phyloP scores from a whole-genome alignment of 2,797 vertebrate species.

The Yasuhikotakia modesta region DNA sequence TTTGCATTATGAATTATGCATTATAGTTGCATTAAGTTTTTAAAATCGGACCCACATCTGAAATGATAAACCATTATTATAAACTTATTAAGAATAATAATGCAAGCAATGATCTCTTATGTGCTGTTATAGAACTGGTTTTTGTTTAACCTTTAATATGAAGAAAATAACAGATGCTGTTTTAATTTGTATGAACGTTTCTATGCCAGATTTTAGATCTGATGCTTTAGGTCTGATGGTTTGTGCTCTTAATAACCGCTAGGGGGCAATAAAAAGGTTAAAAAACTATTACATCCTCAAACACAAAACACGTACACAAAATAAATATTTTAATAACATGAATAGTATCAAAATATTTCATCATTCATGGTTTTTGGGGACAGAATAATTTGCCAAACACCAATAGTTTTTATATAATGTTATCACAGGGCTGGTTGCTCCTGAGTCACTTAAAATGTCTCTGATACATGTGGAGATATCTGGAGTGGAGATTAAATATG shows the following conservation, averaged over 20 bases:
- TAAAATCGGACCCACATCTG: too few species aligned
- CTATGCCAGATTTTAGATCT: background rate
- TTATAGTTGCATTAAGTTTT: too few species aligned
- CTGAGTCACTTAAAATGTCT: constrained; percentile 67
- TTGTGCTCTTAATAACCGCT: background rate
- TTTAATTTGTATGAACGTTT: background rate
- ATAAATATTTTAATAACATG: constrained; percentile 84
- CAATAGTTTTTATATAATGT: constrained; percentile 50
- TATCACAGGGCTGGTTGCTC: constrained; percentile 67
- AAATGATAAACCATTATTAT: too few species aligned
- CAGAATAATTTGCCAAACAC: constrained; percentile 77
- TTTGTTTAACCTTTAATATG: too few species aligned
- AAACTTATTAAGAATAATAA: too few species aligned
- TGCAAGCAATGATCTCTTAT: too few species aligned
- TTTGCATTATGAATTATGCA: background rate
- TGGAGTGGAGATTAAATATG: background rate
- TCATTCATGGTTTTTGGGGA: constrained; percentile 47
- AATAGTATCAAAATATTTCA: constrained; percentile 58
- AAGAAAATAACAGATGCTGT: too few species aligned
- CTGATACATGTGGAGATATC: background rate
- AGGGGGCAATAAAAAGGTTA: constrained; percentile 15
- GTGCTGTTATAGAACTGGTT: too few species aligned
- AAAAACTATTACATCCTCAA: background rate
- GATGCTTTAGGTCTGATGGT: background rate
- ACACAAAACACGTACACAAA: constrained; percentile 71